Percentiles rank a stretch among this genome's conserved stretches.
Evolutionary conservation across 2,113 vertebrate genomes (phyloP).

Genomic region (Butorides virescens): DNA sequence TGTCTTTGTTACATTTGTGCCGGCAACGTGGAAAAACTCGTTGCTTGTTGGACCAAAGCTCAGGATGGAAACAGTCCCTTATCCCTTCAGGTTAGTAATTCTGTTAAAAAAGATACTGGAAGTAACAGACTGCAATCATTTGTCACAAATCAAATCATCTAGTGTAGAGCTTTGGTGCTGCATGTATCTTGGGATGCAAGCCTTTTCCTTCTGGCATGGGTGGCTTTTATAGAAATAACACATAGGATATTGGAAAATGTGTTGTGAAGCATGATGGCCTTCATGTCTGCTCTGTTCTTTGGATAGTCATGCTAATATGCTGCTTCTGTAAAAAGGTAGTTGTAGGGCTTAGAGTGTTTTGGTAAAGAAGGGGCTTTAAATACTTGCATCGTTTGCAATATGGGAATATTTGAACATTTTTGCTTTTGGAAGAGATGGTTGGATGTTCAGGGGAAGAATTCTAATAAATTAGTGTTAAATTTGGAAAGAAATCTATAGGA

Average conservation of each 20-base stretch:
- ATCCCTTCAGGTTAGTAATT: conserved; percentile 86
- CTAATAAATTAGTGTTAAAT: background rate
- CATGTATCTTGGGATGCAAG: background rate
- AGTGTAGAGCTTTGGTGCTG: background rate
- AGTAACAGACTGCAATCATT: background rate
- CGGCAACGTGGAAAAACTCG: conserved; percentile 91
- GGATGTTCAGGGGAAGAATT: background rate
- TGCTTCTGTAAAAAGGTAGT: background rate
- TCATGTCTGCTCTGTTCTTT: background rate
- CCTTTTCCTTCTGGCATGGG: background rate
- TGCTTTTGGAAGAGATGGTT: background rate
- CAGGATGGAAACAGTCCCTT: conserved; percentile 83
- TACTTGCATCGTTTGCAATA: background rate
- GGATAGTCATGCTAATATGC: rapidly evolving
- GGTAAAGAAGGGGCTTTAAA: background rate
- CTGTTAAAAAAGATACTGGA: background rate
- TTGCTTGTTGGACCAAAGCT: conserved; percentile 89
- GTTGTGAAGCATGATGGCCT: background rate
- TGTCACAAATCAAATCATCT: background rate
- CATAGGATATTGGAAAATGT: background rate
- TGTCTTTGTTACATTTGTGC: conserved; percentile 97
- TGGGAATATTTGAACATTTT: background rate
- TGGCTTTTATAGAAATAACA: background rate
- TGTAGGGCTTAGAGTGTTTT: background rate
- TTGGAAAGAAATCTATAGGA: background rate